phyloP scores from a whole-genome alignment of 1,140 invertebrate genomes.

The Bombus confusus region DNA sequence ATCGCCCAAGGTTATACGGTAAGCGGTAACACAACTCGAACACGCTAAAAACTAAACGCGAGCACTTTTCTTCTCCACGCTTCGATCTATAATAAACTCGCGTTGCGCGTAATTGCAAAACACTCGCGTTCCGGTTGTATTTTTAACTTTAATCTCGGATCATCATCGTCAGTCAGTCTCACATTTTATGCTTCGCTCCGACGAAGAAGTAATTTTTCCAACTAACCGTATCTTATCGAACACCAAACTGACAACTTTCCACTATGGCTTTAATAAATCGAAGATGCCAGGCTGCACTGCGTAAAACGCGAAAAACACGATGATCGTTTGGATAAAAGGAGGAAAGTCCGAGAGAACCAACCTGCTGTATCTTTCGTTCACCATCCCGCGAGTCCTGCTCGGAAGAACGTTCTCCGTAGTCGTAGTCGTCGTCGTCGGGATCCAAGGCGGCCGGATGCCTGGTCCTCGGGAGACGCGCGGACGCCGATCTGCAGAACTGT shows the following conservation, averaged over 20 bases:
- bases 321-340: no score
- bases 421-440: slow-evolving; percentile 76
- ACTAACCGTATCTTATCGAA: no score
- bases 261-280: no score
- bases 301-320: no score
- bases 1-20: neutral
- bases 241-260: neutral
- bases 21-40: neutral
- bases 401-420: slow-evolving; percentile 74
- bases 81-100: no score
- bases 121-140: neutral
- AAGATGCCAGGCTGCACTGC: no score
- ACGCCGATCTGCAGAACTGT: slow-evolving; percentile 89
- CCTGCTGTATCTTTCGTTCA: slow-evolving; percentile 87
- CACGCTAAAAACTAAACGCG: neutral
- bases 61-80: neutral
- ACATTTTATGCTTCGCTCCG: neutral
- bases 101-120: neutral
- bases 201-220: neutral
- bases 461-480: slow-evolving; percentile 88
- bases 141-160: neutral
- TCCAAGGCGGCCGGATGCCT: slow-evolving; percentile 74
- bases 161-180: neutral
- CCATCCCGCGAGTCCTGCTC: slow-evolving; percentile 83
- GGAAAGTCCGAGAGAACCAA: slow-evolving; percentile 49